Conservation (phyloP, 35 echinoderm and acorn worm genomes). For the Anneissia japonica region DNA sequence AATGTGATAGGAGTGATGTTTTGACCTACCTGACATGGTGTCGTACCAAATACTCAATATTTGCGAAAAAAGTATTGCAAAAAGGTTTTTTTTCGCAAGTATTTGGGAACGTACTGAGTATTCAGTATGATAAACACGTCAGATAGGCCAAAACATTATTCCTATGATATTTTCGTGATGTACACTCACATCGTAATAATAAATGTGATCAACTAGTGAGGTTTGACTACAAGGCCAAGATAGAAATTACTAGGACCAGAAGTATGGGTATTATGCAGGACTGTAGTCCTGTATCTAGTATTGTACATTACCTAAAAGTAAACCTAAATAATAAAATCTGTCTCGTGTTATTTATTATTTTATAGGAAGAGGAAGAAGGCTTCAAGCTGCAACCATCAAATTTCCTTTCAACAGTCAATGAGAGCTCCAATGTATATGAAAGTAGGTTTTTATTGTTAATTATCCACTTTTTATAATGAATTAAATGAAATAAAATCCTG, state of each 20-base stretch:
- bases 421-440: conserved; percentile 48
- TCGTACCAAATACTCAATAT: background rate
- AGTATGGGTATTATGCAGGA: too few species aligned
- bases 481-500: too few species aligned
- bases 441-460: conserved; percentile 28
- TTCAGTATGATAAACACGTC: conserved; percentile 42
- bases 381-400: conserved; percentile 88
- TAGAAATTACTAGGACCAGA: too few species aligned
- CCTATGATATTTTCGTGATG: too few species aligned
- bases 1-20: background rate
- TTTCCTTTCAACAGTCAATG: conserved; percentile 61
- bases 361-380: conserved; percentile 88
- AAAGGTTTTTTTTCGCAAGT: background rate
- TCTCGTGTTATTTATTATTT: background rate
- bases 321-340: too few species aligned
- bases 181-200: too few species aligned
- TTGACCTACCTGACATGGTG: background rate
- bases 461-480: background rate
- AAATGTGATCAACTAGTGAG: too few species aligned
- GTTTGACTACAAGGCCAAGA: too few species aligned
- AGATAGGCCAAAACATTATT: too few species aligned
- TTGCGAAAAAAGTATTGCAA: too few species aligned
- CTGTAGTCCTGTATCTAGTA: too few species aligned
- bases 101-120: background rate
- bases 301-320: too few species aligned